phyloP scores from a whole-genome alignment of 2,888 invertebrate species.

The Lepidochrysops patricia region DNA sequence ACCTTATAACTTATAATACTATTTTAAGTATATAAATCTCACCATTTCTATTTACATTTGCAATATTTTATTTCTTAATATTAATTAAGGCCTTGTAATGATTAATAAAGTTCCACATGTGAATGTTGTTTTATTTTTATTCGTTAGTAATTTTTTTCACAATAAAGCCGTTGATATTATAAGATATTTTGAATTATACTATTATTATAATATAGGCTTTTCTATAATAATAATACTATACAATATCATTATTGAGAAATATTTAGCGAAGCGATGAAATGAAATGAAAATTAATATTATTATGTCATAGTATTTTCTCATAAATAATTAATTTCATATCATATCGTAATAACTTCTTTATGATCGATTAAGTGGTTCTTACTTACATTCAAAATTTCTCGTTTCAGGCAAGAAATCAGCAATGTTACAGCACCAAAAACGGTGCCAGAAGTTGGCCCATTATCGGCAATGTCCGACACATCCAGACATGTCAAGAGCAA shows the following conservation, averaged over 20 bases:
- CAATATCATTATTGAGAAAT: too few species aligned
- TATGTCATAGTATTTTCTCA: not conserved
- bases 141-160: too few species aligned
- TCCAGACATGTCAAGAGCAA: constrained; percentile 57
- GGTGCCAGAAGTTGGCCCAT: constrained; percentile 18
- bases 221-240: too few species aligned
- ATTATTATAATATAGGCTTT: too few species aligned
- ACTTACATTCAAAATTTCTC: not conserved
- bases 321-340: not conserved
- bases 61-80: not conserved
- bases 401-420: not conserved
- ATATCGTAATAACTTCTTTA: too few species aligned
- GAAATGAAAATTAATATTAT: too few species aligned
- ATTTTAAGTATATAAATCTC: not conserved
- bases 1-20: too few species aligned
- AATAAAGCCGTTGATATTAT: too few species aligned
- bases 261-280: too few species aligned
- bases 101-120: not conserved
- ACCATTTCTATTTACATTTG: not conserved
- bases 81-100: not conserved
- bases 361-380: too few species aligned
- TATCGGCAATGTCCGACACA: constrained; percentile 30
- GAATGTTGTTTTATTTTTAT: not conserved
- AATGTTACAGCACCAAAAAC: constrained; percentile 21
- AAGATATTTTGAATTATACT: too few species aligned